These are phyloP conservation scores for Diglossa cyanea DNA, from an alignment of 2,797 vertebrate species.

Conservation along the genomic window DNA sequence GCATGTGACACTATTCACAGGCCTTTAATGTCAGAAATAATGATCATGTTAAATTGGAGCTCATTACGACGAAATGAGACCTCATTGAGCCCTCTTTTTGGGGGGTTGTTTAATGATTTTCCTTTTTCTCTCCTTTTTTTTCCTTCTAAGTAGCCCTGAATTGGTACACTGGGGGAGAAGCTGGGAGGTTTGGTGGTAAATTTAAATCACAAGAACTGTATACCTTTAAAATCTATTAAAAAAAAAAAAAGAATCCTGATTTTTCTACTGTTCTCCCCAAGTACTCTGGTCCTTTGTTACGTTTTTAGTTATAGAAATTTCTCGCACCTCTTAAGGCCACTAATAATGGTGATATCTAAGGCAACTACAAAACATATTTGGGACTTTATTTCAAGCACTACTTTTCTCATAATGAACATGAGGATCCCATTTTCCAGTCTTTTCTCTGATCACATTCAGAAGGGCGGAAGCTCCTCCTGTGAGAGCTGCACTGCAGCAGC, in stretches of 20 bases:
- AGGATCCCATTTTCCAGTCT: slow-evolving; percentile 68
- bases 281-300: slow-evolving; percentile 71
- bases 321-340: slow-evolving; percentile 69
- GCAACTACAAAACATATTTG: slow-evolving; percentile 71
- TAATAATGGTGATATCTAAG: slow-evolving; percentile 72
- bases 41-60: slow-evolving; percentile 81
- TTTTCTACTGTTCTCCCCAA: slow-evolving; percentile 70
- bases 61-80: slow-evolving; percentile 80
- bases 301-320: slow-evolving; percentile 64
- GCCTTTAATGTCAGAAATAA: slow-evolving; percentile 84
- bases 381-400: slow-evolving; percentile 70
- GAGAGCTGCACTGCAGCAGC: background rate
- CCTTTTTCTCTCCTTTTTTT: slow-evolving; percentile 58
- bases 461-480: slow-evolving; percentile 45
- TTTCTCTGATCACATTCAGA: slow-evolving; percentile 31
- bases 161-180: slow-evolving; percentile 61
- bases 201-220: slow-evolving; percentile 66
- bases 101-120: slow-evolving; percentile 71
- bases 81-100: slow-evolving; percentile 75
- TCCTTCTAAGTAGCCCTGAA: slow-evolving; percentile 63
- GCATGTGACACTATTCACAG: slow-evolving; percentile 79
- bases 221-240: slow-evolving; percentile 52
- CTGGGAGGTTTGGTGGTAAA: slow-evolving; percentile 69
- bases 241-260: slow-evolving; percentile 25
- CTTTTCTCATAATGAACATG: slow-evolving; percentile 68